Base-by-base conservation (phyloP, 2,888 invertebrate species). In the Cryptocephalus moraei region DNA sequence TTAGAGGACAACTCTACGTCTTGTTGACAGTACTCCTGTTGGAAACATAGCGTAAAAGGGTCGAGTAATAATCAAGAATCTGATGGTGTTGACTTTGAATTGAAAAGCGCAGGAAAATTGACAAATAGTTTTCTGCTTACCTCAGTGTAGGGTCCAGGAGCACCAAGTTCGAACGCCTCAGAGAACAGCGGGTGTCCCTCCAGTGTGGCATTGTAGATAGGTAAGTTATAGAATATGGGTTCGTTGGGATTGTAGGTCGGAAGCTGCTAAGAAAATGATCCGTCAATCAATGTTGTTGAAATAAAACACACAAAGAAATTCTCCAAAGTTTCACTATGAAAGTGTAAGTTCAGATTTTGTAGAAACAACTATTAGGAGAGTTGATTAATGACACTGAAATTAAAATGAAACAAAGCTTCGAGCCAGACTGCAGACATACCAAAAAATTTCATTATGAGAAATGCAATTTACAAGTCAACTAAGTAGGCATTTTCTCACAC, bases 181-280 rank as follows among this genome's bases (percentile, higher is more conserved):
- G 61, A 51, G 48, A 61, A 64, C 34, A 55, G 42, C 22, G 55
- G 51, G 39, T 51, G 52, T 49, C 60, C 62, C 52, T 66, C 66
- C 58, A 66, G 53, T 45, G 60, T 57, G 44, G 60, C 55, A 39
- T 59, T 57, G 54, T 66, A 67, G 53, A 67, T 51, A 50, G 65
- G 63, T 58, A 66, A 49, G 53, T 63, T 64, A 59, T 64, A 65
- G 61, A 62, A 66, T 52, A 67, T 47, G 44, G 54, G 49, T 53
- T 50, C 55, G 43, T 48, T 53, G 38, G 53, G 53, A 45, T 45
- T 54, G 50, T 52, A 53, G 42, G 51, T 43, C 48, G 54, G 48
- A 50, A 54, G 48, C 54, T 51, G 39, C 41, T 46, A 40, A 22
- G 8, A 39, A 34, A 47, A n/a, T n/a, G n/a, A n/a, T n/a, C n/a